Percentiles rank a stretch among this genome's conserved stretches.
These are phyloP conservation scores for Thunnus maccoyii DNA, from an alignment of 2,113 vertebrate species.

Conservation along the genomic window DNA sequence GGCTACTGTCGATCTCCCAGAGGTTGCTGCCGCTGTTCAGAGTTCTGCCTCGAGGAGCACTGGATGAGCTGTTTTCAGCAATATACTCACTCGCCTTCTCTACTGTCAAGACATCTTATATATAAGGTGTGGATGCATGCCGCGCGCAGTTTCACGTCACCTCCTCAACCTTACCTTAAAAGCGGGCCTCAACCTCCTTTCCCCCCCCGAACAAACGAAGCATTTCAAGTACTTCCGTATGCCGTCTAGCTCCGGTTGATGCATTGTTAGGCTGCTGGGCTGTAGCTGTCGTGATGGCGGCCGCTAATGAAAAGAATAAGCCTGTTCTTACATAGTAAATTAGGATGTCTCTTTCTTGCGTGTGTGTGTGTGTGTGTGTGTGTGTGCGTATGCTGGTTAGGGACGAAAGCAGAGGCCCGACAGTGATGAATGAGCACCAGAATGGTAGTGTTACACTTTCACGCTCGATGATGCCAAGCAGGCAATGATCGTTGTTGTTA, in stretches of 20 bases:
- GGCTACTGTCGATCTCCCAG: slow-evolving; percentile 29
- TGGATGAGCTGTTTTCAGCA: slow-evolving; percentile 35
- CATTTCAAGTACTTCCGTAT: slow-evolving; percentile 52
- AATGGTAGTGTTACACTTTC: slow-evolving; percentile 57
- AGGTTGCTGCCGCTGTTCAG: slow-evolving; percentile 11
- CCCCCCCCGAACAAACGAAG: slow-evolving; percentile 35
- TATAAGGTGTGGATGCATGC: slow-evolving; percentile 34
- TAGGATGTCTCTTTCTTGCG: slow-evolving; percentile 62
- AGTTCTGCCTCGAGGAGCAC: slow-evolving; percentile 34
- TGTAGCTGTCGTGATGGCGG: slow-evolving; percentile 49
- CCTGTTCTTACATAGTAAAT: slow-evolving; percentile 60
- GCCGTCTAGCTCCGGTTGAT: slow-evolving; percentile 52
- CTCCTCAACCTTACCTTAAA: slow-evolving; percentile 26
- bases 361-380: slow-evolving; percentile 19
- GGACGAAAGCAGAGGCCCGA: slow-evolving; percentile 37
- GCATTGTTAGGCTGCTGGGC: slow-evolving; percentile 65
- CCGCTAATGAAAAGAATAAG: slow-evolving; percentile 74
- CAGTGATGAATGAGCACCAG: slow-evolving; percentile 77
- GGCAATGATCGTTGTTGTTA: slow-evolving; percentile 65
- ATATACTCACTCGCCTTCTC: neutral
- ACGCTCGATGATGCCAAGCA: slow-evolving; percentile 59
- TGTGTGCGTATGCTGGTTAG: slow-evolving; percentile 32
- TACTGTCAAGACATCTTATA: slow-evolving; percentile 4
- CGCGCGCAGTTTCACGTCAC: neutral
- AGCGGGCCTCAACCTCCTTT: slow-evolving; percentile 3